Percentiles rank a stretch among this genome's conserved stretches.
Conservation (phyloP, 2,113 vertebrate species). For the Sylvietta virens region DNA sequence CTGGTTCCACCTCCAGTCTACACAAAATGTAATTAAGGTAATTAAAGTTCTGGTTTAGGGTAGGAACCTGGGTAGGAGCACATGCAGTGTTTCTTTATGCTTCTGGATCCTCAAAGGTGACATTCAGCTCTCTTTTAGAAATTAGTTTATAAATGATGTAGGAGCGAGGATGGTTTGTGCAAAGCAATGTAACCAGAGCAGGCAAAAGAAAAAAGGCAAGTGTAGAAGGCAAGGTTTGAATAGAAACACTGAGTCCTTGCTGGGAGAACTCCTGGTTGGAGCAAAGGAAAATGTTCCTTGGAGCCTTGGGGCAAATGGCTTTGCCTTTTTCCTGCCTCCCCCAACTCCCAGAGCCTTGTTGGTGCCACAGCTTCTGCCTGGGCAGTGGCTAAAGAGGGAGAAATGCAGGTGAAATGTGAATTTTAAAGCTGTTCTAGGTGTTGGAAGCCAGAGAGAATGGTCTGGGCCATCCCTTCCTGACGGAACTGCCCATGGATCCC, state of each 20-base stretch:
- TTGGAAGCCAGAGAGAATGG: neutral
- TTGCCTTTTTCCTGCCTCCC: neutral
- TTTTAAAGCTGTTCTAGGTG: neutral
- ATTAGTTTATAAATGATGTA: neutral
- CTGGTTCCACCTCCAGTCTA: neutral
- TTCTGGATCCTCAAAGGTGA: neutral
- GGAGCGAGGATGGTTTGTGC: neutral
- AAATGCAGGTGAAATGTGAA: neutral
- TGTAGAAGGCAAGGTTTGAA: neutral
- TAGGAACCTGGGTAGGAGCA: neutral
- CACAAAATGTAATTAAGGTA: neutral
- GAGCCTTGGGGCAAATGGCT: neutral
- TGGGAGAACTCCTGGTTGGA: neutral
- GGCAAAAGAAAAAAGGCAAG: neutral
- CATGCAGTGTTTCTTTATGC: neutral
- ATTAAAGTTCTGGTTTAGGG: neutral
- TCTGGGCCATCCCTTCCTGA: neutral
- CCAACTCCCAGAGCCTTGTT: accelerated
- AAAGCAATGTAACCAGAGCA: neutral
- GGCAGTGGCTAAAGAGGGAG: neutral
- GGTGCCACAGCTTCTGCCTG: neutral
- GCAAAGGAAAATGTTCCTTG: neutral
- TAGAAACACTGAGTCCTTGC: neutral
- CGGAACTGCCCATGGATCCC: neutral
- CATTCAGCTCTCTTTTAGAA: neutral